phyloP scores from a whole-genome alignment of 2,797 vertebrate genomes.

The Pagetopsis macropterus region DNA sequence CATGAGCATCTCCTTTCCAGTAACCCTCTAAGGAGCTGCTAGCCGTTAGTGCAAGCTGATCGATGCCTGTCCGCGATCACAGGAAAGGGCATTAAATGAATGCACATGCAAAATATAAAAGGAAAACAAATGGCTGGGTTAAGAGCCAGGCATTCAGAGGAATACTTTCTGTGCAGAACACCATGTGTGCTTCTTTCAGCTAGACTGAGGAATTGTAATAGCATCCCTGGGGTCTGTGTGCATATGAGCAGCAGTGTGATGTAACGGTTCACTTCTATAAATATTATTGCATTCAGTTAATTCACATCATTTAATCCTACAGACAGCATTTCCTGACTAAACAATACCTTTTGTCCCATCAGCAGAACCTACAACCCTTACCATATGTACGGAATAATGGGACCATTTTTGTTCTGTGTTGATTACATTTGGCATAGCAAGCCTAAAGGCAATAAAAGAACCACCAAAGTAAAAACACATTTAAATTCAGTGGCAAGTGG shows the following conservation, averaged over 20 bases:
- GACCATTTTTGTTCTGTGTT: not conserved
- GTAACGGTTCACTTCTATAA: conserved; percentile 49
- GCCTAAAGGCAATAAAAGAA: conserved; percentile 4
- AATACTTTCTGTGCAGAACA: conserved; percentile 45
- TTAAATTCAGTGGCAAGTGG: too few relatives aligned
- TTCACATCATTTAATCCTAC: conserved; percentile 22
- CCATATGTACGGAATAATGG: not conserved
- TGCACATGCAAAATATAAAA: conserved; percentile 32
- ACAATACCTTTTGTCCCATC: not conserved
- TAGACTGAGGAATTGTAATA: conserved; percentile 56
- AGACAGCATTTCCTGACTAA: conserved; percentile 4
- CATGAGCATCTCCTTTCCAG: conserved; percentile 46
- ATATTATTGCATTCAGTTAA: conserved; percentile 17
- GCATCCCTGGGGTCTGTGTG: conserved; percentile 53
- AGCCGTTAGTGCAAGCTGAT: conserved; percentile 47
- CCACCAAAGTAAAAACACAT: not conserved
- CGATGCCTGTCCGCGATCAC: conserved; percentile 48
- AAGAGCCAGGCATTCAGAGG: conserved; percentile 11
- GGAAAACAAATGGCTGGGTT: conserved; percentile 30
- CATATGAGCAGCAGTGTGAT: conserved; percentile 44
- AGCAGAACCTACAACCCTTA: not conserved
- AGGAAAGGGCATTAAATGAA: conserved; percentile 28
- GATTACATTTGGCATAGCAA: not conserved
- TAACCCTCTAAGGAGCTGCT: conserved; percentile 37
- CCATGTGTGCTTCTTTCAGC: conserved; percentile 39